Evolutionary conservation across 2,113 vertebrate genomes (phyloP).

Genomic region (Chelonoidis abingdonii): DNA sequence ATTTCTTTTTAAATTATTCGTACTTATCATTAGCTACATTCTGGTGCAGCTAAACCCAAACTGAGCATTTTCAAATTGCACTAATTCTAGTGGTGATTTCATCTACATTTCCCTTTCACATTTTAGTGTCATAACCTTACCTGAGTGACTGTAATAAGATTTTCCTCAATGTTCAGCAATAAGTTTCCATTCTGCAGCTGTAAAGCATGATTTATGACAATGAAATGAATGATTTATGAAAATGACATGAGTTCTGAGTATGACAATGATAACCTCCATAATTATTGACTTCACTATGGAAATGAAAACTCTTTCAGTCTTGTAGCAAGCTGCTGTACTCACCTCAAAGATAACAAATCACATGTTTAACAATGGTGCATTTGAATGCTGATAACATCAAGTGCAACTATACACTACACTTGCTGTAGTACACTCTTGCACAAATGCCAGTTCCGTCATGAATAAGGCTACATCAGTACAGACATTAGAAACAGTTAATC

Average conservation of each 20-base stretch:
- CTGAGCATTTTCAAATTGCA: constrained; percentile 5
- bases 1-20: constrained; percentile 41
- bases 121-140: constrained; percentile 83
- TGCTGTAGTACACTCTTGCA: not conserved
- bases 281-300: constrained; percentile 46
- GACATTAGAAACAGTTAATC: constrained; percentile 20
- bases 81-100: constrained; percentile 17
- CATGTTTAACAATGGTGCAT: not conserved
- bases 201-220: constrained; percentile 83
- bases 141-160: constrained; percentile 84
- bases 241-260: constrained; percentile 79
- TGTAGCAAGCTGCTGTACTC: constrained; percentile 20
- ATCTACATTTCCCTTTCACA: constrained; percentile 59
- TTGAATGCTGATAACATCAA: not conserved
- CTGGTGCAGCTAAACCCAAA: constrained; percentile 21
- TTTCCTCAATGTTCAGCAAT: constrained; percentile 88
- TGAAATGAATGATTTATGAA: constrained; percentile 80
- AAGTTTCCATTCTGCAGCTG: constrained; percentile 91
- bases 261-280: constrained; percentile 71
- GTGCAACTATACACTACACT: not conserved
- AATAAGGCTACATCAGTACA: not conserved
- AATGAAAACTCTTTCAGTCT: constrained; percentile 23
- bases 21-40: constrained; percentile 6
- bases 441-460: constrained; percentile 14
- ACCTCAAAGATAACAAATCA: constrained; percentile 16